Evolutionary conservation across 2,888 invertebrate species (phyloP), one percentile per base, ranked within the genome.

Genomic region (Scaptomyza cyrtandrae): DNA sequence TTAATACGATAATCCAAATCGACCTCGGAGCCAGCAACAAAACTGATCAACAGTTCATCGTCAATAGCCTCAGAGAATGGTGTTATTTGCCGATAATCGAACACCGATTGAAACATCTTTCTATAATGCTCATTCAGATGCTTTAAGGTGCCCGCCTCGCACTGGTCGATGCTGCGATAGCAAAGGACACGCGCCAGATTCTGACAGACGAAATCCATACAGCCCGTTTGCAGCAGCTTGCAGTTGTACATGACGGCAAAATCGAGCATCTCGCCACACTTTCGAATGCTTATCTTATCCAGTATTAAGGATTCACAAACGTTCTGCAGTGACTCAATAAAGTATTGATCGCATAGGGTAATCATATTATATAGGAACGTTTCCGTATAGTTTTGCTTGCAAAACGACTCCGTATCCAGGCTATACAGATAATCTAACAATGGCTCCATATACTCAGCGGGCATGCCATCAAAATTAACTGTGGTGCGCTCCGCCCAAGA

Each of bases 171-270:
- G 33, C 93, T 92, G 84, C 94, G 94, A 75, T 94, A 94, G 90
- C 96, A 96, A 6, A 97, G 92, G 11, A 97, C 92, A 16, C 95
- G 93, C 6, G 95, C 93, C 45, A 97, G 91, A 91, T 98, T 98
- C 52, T 95, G 93, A 6, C 94, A 94, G 64, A 97, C 95, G 86
- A 95, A 97, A 84, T 96, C 95, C 93, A 96, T 94, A 90, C 96
- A 96, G 66, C 94, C 94, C 13, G 92, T 92, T 91, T 95, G 95
- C 13, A 98, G 92, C 75, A 96, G 94, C 0, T 92, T 89, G 6
- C 97, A 96, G 89, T 97, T 96, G 92, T 96, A 97, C 10, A 94
- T 93, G 71, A 94, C 93, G 0, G 97, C 95, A 85, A 97, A 95
- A 82, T 96, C 95, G 60, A 97, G 92, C 65, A 97, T 93, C 80